These are phyloP conservation scores for Agonum fuliginosum DNA, from an alignment of 2,888 invertebrate genomes.

Conservation along the genomic window DNA sequence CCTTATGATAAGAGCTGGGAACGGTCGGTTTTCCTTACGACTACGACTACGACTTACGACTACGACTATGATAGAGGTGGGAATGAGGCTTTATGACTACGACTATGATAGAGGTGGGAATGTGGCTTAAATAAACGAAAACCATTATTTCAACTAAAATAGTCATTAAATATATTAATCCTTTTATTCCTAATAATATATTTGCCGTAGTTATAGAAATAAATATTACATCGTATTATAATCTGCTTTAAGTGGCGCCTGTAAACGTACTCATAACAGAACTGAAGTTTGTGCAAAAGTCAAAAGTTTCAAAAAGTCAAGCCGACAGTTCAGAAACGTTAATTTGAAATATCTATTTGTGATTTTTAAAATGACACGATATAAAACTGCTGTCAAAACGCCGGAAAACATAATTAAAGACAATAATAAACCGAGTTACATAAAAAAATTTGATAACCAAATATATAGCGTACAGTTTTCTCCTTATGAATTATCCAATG, in stretches of 20 bases:
- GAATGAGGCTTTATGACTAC: too few relatives aligned
- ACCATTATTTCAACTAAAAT: too few relatives aligned
- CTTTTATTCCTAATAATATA: too few relatives aligned
- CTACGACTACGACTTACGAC: too few relatives aligned
- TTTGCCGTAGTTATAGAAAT: too few relatives aligned
- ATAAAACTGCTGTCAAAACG: slow-evolving; percentile 20
- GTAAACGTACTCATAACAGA: neutral
- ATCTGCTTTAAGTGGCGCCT: neutral
- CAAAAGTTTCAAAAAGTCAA: neutral
- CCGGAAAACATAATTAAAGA: slow-evolving; percentile 50
- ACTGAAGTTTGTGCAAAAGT: slow-evolving; percentile 9
- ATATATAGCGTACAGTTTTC: slow-evolving; percentile 78
- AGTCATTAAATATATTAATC: too few relatives aligned
- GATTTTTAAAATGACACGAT: slow-evolving; percentile 34
- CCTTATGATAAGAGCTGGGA: too few relatives aligned
- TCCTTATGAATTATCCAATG: slow-evolving; percentile 79
- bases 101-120: too few relatives aligned
- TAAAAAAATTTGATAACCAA: slow-evolving; percentile 74
- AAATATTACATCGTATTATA: neutral
- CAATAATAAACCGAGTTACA: slow-evolving; percentile 71
- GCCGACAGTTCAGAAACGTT: slow-evolving; percentile 10
- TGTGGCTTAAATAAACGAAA: too few relatives aligned
- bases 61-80: too few relatives aligned
- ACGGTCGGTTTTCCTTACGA: too few relatives aligned
- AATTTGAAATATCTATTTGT: too few relatives aligned